phyloP scores from a whole-genome alignment of 2,113 vertebrate genomes.

The human (Homo sapiens) region GRCh38 chr7:156033001-156033500 shows the following conservation, averaged over 20 bases:
- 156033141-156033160: background rate
- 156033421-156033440: background rate
- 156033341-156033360: background rate
- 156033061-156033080: background rate
- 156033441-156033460: background rate
- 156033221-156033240: background rate
- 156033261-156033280: background rate
- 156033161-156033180: background rate
- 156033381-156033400: background rate
- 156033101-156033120: background rate
- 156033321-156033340: background rate
- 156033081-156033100: background rate
- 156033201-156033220: background rate
- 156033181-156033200: background rate
- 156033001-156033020: background rate
- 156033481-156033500: background rate
- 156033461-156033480: accelerated
- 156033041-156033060: background rate
- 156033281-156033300: background rate
- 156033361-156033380: background rate
- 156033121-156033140: background rate
- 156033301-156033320: background rate
- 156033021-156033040: background rate
- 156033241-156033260: background rate
- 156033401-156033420: background rate